Evolutionary conservation across 1,140 invertebrate species (phyloP).

Genomic region (Potamilus streckersoni): DNA sequence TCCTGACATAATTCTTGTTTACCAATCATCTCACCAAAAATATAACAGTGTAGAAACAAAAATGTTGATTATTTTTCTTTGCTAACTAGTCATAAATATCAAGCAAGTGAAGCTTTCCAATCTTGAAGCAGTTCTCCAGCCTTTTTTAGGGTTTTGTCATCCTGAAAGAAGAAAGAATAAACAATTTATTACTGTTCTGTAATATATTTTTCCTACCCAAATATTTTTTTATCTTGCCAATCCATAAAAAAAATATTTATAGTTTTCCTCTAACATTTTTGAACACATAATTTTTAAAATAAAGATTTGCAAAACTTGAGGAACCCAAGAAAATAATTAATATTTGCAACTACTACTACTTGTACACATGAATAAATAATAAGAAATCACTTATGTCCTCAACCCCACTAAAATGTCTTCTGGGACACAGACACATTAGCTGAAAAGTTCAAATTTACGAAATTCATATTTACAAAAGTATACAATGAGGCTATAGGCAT

Average conservation of each 20-base stretch:
- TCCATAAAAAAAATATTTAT: neutral
- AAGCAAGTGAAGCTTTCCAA: constrained; percentile 36
- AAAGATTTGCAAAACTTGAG: neutral
- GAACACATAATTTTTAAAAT: constrained; percentile 3
- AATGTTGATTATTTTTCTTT: too few species aligned
- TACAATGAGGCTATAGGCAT: too few species aligned
- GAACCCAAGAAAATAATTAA: neutral
- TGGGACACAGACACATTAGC: too few species aligned
- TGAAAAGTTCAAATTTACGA: too few species aligned
- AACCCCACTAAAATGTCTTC: too few species aligned
- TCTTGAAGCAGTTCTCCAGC: constrained; percentile 49
- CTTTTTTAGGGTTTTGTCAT: constrained; percentile 52
- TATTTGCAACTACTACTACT: neutral
- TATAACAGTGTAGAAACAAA: too few species aligned
- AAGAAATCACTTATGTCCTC: too few species aligned
- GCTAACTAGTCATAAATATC: too few species aligned
- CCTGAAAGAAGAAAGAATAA: constrained; percentile 35
- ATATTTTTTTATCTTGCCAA: neutral
- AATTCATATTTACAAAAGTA: too few species aligned
- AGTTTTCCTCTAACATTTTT: neutral
- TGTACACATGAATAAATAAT: neutral
- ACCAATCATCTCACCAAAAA: too few species aligned
- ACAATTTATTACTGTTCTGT: neutral
- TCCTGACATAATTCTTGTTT: too few species aligned
- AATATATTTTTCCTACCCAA: neutral